A percentile compares a stretch with the other conserved stretches of the same genome.
Evolutionary conservation across 2,888 invertebrate species (phyloP).

Genomic region (Callinectes sapidus): DNA sequence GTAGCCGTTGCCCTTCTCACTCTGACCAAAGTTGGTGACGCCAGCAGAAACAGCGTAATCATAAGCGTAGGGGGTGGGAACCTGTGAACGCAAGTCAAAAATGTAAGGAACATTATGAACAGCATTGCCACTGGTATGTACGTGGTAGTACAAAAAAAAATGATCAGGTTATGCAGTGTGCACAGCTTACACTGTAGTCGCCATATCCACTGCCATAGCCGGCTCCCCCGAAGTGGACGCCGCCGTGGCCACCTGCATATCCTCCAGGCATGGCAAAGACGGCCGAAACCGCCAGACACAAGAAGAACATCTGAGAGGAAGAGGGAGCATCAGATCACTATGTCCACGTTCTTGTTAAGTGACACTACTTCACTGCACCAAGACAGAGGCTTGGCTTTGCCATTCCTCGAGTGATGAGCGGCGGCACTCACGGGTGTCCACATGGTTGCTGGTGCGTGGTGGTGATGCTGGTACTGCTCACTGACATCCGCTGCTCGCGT

Average conservation of each 20-base stretch:
- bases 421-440: not conserved
- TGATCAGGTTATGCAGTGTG: not conserved
- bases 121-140: not conserved
- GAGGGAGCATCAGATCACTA: not conserved
- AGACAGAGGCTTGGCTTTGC: not conserved
- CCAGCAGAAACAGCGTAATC: not conserved
- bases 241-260: not conserved
- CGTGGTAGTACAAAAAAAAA: not conserved
- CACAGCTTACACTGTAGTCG: slow-evolving; percentile 25
- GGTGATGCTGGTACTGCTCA: not conserved
- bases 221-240: not conserved
- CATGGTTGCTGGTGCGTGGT: not conserved
- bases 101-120: not conserved
- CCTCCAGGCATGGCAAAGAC: slow-evolving; percentile 15
- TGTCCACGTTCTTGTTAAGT: not conserved
- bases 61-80: slow-evolving; percentile 26
- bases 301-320: not conserved
- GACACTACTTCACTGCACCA: not conserved
- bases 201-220: slow-evolving; percentile 29
- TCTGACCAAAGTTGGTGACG: slow-evolving; percentile 26
- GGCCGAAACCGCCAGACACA: not conserved
- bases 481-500: not conserved
- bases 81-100: not conserved
- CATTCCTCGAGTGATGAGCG: not conserved
- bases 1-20: slow-evolving; percentile 24